These are phyloP conservation scores for Syngnathus floridae DNA, from an alignment of 2,113 vertebrate species.

Conservation along the genomic window DNA sequence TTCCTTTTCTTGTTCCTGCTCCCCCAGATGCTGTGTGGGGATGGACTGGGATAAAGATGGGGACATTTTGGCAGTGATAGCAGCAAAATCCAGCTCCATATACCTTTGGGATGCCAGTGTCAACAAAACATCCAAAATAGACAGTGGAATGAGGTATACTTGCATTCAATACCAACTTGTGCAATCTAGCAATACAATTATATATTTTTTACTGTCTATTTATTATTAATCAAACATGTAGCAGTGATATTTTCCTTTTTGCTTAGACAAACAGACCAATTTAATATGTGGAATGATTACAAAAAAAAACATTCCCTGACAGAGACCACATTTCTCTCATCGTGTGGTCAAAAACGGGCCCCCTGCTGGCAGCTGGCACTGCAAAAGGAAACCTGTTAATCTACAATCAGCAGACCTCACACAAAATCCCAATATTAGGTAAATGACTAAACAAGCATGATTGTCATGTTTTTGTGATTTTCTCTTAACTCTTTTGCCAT, in stretches of 20 bases:
- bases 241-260: neutral
- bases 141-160: slow-evolving; percentile 85
- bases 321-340: slow-evolving; percentile 92
- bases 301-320: slow-evolving; percentile 9
- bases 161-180: neutral
- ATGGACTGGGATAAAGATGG: slow-evolving; percentile 99
- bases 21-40: slow-evolving; percentile 76
- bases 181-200: neutral
- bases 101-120: slow-evolving; percentile 92
- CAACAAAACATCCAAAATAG: slow-evolving; percentile 86
- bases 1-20: neutral
- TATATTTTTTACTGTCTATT: neutral
- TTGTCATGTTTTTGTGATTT: slow-evolving; percentile 1
- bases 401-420: slow-evolving; percentile 94
- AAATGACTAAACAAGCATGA: slow-evolving; percentile 32
- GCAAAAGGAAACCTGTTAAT: slow-evolving; percentile 92
- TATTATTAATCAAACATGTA: neutral
- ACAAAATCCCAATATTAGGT: slow-evolving; percentile 93
- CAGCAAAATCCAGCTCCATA: slow-evolving; percentile 85
- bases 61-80: slow-evolving; percentile 86
- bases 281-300: neutral
- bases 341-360: slow-evolving; percentile 85
- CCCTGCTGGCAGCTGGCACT: slow-evolving; percentile 87
- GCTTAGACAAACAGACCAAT: neutral
- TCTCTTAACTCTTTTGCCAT: neutral